Evolutionary conservation across 2,888 invertebrate genomes (phyloP), one percentile per base, ranked within the genome.

Genomic region (Apodemia zela): DNA sequence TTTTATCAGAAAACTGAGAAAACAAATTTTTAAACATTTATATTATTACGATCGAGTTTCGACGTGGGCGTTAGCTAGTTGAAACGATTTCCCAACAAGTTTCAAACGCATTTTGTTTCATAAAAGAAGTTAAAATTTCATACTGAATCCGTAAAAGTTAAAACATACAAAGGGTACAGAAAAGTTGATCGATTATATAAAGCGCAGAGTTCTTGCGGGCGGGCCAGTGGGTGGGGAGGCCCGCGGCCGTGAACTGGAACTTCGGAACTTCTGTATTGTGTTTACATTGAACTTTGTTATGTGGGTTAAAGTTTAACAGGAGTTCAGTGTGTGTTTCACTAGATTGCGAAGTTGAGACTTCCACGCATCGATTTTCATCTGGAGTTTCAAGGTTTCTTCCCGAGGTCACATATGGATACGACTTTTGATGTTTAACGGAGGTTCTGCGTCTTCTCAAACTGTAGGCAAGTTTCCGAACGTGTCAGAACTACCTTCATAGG

Each of bases 231-330:
- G 79, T 77, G 29, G 29, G 74, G 74, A 79, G 76, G 79, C 78
- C 76, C 81, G 85, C 89, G 90, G 87, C 90, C 90, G 85, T 90
- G 90, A 89, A 90, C 90, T 87, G 90, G 80, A 84, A 88, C 87
- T 88, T 89, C 78, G 82, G 75, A 86, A 89, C 88, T 89, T 89
- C 84, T 87, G 87, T 89, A 90, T 91, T 90, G 90, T 91, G 91
- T 91, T 91, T 91, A 90, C 90, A 90, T 89, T 89, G 85, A 91
- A 91, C 91, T 91, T 90, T 89, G 90, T 90, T 89, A 91, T 91
- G 89, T 91, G 90, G 91, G 91, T 91, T 91, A 91, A 91, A 91
- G 91, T 91, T 87, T 90, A 91, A 83, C 83, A 82, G 82, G 90
- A 91, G 90, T 91, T 90, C 89, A 85, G 78, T 87, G 88, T 89